A percentile compares a stretch with the other conserved stretches of the same genome.
Evolutionary conservation across 2,113 vertebrate genomes (phyloP).

Genomic region (Mugil cephalus): DNA sequence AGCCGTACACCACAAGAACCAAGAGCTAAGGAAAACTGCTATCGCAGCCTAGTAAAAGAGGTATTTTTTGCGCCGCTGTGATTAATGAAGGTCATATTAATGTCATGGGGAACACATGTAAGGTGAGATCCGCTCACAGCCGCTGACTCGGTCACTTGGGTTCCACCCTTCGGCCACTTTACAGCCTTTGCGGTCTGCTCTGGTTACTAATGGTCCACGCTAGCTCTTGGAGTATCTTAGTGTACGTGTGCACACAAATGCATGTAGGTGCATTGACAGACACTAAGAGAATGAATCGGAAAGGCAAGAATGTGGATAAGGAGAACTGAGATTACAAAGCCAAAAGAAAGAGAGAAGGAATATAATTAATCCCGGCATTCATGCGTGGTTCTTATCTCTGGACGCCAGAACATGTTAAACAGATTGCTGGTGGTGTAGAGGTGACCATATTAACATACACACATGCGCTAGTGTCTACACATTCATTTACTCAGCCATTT

Average conservation of each 20-base stretch:
- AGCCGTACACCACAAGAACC: slow-evolving; percentile 21
- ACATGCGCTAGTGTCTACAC: neutral
- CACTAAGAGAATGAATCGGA: slow-evolving; percentile 36
- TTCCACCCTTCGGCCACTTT: slow-evolving; percentile 45
- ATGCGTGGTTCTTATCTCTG: slow-evolving; percentile 50
- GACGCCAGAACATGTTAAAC: slow-evolving; percentile 50
- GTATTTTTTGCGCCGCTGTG: slow-evolving; percentile 46
- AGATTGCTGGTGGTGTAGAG: slow-evolving; percentile 11
- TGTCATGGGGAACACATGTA: slow-evolving; percentile 58
- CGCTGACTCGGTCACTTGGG: slow-evolving; percentile 18
- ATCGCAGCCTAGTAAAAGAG: slow-evolving; percentile 43
- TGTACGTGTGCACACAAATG: slow-evolving; percentile 16
- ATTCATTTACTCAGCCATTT: slow-evolving; percentile 15
- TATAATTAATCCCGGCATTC: slow-evolving; percentile 38
- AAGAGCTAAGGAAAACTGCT: slow-evolving; percentile 5
- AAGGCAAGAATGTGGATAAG: slow-evolving; percentile 31
- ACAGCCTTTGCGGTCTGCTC: slow-evolving; percentile 66
- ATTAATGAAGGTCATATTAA: slow-evolving; percentile 64
- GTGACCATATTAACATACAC: slow-evolving; percentile 29
- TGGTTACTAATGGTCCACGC: slow-evolving; percentile 74
- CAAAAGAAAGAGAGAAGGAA: slow-evolving; percentile 39
- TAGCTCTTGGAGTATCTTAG: slow-evolving; percentile 33
- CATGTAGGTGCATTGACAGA: slow-evolving; percentile 27
- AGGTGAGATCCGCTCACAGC: slow-evolving; percentile 53
- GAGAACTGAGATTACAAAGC: slow-evolving; percentile 27